Evolutionary conservation across 2,888 invertebrate species (phyloP), one percentile per base, ranked within the genome.

Genomic region (Malthinus seriepunctatus): DNA sequence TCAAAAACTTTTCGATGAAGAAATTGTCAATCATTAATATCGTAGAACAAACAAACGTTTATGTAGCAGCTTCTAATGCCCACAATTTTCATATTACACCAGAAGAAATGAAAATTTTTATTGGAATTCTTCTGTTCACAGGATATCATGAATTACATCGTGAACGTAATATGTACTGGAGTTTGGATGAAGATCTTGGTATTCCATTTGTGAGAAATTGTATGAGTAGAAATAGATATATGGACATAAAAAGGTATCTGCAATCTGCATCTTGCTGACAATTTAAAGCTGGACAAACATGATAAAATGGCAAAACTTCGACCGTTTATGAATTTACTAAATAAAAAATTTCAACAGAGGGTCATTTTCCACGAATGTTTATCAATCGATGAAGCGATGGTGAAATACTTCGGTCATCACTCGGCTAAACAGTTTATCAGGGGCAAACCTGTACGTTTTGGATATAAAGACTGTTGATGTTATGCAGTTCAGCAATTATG

Each of bases 111-210:
- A 55, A 53, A 56, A 32, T 10, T 15, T 65, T 61, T 48, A 39
- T 65, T 44, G 63, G 56, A 15, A 62, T 67, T 15, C 42, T 65
- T 12, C 50, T 71, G 46, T 61, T 73, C 44, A 65, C 66, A 48
- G 71, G 71, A 34, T 73, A 71, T 62, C 71, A 72, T 62, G 63
- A 64, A 62, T 57, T 72, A 59, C 71, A 68, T 45, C 53, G 65
- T 44, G 69, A 73, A 61, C 60, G 69, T 52, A 56, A n/a, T n/a
- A n/a, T 61, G 48, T 73, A 73, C 62, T 73, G 71, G 72, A 65
- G 64, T 58, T 58, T 69, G 47, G 70, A 69, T 62, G 68, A 69
- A 61, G 71, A 73, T 67, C 57, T 70, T 49, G 60, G 62, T 46
- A 61, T 71, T 54, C 61, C 64, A 59, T 56, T 72, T 47, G 67